These are phyloP conservation scores for Climacteris rufus DNA, from an alignment of 2,113 vertebrate species.

Conservation along the genomic window DNA sequence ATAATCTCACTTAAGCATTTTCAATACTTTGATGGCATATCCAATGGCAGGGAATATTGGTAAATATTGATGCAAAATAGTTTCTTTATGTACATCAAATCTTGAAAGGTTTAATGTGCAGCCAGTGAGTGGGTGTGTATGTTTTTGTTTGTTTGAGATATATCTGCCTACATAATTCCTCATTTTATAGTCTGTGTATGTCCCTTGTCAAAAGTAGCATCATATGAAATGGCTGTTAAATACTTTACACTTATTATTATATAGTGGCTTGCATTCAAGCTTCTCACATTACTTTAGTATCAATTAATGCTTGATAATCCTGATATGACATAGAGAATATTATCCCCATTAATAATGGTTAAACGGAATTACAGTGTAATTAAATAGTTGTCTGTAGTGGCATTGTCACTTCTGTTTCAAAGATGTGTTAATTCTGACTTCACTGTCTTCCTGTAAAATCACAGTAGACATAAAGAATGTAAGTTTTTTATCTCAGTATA, in stretches of 20 bases:
- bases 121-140: neutral
- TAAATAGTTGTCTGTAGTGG: neutral
- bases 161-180: neutral
- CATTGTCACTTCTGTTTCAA: neutral
- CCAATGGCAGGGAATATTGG: neutral
- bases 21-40: neutral
- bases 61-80: neutral
- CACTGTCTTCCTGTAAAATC: neutral
- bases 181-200: neutral
- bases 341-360: neutral
- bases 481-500: neutral
- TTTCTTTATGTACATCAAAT: neutral
- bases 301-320: neutral
- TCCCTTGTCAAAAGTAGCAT: neutral
- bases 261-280: neutral
- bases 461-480: neutral
- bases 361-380: neutral
- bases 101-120: neutral
- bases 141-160: constrained; percentile 12
- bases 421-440: neutral
- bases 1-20: neutral
- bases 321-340: neutral
- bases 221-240: neutral
- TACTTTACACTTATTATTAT: neutral
- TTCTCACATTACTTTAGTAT: neutral